Conservation (phyloP, 2,113 vertebrate genomes). For the Phaetusa simplex region DNA sequence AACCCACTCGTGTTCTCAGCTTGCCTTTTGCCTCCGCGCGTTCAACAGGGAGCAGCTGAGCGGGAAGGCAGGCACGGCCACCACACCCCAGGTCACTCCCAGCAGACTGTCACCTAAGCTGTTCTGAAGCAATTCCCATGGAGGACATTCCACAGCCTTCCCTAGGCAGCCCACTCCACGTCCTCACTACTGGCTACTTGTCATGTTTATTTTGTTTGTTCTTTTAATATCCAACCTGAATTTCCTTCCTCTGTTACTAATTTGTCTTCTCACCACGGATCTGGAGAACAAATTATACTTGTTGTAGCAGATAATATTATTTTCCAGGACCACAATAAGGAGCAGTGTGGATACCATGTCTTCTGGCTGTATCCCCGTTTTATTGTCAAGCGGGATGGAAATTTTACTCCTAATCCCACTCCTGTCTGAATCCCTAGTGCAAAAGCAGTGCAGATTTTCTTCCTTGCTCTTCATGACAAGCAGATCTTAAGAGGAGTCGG, state of each 20-base stretch:
- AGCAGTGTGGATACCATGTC: neutral
- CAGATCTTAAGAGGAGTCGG: neutral
- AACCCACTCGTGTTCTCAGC: neutral
- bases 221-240: constrained; percentile 23
- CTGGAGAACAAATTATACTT: constrained; percentile 49
- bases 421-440: neutral
- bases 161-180: neutral
- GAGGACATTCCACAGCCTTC: neutral
- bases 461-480: neutral
- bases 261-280: neutral
- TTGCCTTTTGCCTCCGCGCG: neutral
- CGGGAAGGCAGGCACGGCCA: neutral
- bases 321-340: neutral
- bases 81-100: neutral
- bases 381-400: neutral
- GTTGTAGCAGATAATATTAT: neutral
- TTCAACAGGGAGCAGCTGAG: neutral
- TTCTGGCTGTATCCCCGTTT: neutral
- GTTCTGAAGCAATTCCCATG: neutral
- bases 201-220: constrained; percentile 1
- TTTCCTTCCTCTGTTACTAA: constrained; percentile 62
- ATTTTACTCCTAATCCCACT: neutral
- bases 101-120: neutral
- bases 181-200: neutral
- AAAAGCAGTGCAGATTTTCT: neutral